Evolutionary conservation across 92 coral and sea anemone species (phyloP).

Genomic region (Epizoanthus illoricatus): DNA sequence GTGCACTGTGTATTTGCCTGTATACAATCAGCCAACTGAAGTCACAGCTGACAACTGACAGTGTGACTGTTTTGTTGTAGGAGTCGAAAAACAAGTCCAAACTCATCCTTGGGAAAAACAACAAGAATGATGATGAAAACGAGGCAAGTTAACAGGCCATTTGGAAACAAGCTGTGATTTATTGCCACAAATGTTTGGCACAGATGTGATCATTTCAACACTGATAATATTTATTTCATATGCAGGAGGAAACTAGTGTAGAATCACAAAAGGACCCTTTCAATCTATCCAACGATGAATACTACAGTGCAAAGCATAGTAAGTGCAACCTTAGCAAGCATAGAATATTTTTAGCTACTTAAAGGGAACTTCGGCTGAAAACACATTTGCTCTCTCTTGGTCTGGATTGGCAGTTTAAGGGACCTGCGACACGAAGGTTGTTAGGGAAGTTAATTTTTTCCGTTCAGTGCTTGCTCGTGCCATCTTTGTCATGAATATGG

Average conservation of each 20-base stretch:
- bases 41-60: neutral
- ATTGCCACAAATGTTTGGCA: too few species aligned
- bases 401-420: too few species aligned
- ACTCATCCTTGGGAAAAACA: constrained; percentile 89
- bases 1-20: too few species aligned
- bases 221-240: neutral
- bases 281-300: constrained; percentile 92
- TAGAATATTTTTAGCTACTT: too few species aligned
- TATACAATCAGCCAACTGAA: too few species aligned
- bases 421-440: too few species aligned
- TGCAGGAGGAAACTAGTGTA: constrained; percentile 42
- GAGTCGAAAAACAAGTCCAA: constrained; percentile 92
- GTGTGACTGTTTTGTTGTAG: constrained; percentile 4
- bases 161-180: neutral
- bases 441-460: too few species aligned
- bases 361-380: neutral
- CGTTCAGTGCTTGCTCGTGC: too few species aligned
- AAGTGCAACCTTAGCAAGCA: constrained; percentile 35
- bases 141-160: constrained; percentile 39
- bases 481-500: too few species aligned
- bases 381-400: too few species aligned
- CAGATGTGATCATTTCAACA: neutral
- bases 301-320: constrained; percentile 95
- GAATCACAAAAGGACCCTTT: constrained; percentile 74
- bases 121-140: constrained; percentile 81